Conservation (phyloP, 2,113 vertebrate genomes). For the Murina feae region DNA sequence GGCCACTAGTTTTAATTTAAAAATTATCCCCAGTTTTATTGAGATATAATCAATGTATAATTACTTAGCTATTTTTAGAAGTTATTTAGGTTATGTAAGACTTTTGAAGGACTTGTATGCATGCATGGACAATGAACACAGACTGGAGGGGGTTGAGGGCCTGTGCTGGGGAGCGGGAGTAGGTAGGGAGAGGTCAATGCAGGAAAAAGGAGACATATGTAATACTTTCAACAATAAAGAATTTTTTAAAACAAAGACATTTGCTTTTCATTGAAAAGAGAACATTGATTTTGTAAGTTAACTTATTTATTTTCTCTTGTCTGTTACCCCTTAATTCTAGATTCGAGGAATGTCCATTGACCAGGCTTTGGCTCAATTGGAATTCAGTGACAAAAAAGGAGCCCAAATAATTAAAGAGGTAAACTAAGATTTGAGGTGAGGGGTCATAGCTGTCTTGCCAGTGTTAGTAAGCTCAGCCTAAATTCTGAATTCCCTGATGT, state of each 20-base stretch:
- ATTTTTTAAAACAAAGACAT: not conserved
- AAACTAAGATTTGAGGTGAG: not conserved
- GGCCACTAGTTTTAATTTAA: not conserved
- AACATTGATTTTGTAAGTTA: not conserved
- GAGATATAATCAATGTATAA: not conserved
- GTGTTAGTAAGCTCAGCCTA: not conserved
- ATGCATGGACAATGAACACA: too few relatives aligned
- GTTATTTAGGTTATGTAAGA: not conserved
- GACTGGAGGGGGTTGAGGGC: too few relatives aligned
- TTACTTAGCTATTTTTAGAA: not conserved
- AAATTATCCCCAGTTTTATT: not conserved
- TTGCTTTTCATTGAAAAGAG: not conserved
- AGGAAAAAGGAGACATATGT: too few relatives aligned
- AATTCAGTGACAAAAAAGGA: conserved; percentile 97
- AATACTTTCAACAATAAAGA: too few relatives aligned
- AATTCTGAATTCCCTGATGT: not conserved
- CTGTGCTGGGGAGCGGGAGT: too few relatives aligned
- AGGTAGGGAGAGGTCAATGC: too few relatives aligned
- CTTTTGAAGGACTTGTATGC: too few relatives aligned
- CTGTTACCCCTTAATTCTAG: conserved; percentile 77
- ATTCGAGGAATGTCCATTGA: conserved; percentile 94
- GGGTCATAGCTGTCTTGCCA: not conserved
- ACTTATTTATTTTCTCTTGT: conserved; percentile 24
- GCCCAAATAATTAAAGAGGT: conserved; percentile 95
- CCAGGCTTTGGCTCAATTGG: conserved; percentile 91